These are phyloP conservation scores for Mormyrops attenuatus DNA, from an alignment of 2,797 vertebrate genomes.

Conservation along the genomic window DNA sequence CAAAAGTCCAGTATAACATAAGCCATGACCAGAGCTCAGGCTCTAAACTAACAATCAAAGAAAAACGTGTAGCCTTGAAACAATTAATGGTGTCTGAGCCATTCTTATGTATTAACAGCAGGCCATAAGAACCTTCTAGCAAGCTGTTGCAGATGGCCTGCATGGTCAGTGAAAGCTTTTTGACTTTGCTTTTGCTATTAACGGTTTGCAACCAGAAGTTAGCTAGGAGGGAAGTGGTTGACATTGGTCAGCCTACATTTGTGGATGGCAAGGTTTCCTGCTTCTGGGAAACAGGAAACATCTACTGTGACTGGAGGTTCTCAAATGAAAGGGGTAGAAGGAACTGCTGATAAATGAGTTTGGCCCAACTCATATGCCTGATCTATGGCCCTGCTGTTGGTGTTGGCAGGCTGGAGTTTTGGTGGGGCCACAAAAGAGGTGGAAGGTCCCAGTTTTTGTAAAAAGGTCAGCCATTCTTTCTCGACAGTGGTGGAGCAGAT, in stretches of 20 bases:
- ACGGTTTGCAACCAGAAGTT: neutral
- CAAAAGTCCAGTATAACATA: neutral
- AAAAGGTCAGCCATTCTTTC: constrained; percentile 21
- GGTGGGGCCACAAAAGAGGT: neutral
- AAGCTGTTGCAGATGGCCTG: neutral
- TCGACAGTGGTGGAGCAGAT: constrained; percentile 34
- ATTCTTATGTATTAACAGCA: constrained; percentile 1
- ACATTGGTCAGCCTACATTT: neutral
- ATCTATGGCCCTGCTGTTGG: neutral
- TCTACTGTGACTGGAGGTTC: constrained; percentile 4
- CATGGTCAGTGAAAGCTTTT: neutral
- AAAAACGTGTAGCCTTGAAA: neutral
- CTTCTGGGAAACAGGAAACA: constrained; percentile 3
- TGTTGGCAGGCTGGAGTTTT: constrained; percentile 1
- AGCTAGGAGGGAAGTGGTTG: neutral
- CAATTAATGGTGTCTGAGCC: neutral
- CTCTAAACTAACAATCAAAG: neutral
- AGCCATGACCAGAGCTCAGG: neutral
- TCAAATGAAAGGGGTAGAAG: neutral
- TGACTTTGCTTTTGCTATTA: neutral
- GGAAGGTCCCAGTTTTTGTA: constrained; percentile 4
- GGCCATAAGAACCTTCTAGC: neutral
- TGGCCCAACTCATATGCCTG: neutral
- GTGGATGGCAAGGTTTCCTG: neutral
- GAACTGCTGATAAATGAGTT: neutral